These are phyloP conservation scores for Andrena bucephala DNA, from an alignment of 2,888 invertebrate genomes.

Conservation along the genomic window DNA sequence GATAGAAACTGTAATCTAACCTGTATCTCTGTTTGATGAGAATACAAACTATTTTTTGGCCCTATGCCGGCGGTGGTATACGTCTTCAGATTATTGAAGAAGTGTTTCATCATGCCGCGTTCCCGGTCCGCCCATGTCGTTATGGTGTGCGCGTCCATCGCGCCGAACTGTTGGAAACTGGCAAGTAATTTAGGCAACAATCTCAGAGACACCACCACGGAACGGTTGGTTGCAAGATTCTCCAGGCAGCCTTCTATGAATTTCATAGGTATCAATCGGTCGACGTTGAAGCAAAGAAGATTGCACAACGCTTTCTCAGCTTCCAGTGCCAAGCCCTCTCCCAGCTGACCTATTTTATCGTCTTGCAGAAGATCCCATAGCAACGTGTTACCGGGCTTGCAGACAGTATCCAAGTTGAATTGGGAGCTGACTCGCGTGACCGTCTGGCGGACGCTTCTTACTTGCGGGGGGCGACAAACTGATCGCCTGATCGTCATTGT, in stretches of 20 bases:
- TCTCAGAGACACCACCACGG: conserved; percentile 95
- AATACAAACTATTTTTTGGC: conserved; percentile 86
- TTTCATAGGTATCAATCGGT: conserved; percentile 95
- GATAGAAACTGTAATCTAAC: conserved; percentile 96
- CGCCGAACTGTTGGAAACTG: conserved; percentile 95
- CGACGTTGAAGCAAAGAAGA: conserved; percentile 95
- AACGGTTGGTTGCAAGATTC: conserved; percentile 94
- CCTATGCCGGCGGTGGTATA: conserved; percentile 86
- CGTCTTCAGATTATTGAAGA: conserved; percentile 94
- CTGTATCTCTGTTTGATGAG: conserved; percentile 95
- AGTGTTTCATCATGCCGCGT: conserved; percentile 96
- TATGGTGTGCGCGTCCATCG: conserved; percentile 93
- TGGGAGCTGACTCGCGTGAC: conserved; percentile 79
- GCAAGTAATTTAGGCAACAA: conserved; percentile 95
- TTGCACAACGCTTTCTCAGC: conserved; percentile 97
- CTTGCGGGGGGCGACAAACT: conserved; percentile 78
- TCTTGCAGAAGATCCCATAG: conserved; percentile 98
- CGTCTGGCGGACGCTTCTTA: conserved; percentile 72
- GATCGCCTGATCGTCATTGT: conserved; percentile 79
- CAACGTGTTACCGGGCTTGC: conserved; percentile 95
- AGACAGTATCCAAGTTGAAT: conserved; percentile 91
- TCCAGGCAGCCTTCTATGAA: conserved; percentile 97
- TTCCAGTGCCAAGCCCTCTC: conserved; percentile 96
- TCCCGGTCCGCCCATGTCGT: conserved; percentile 97
- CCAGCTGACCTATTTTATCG: conserved; percentile 93